These are phyloP conservation scores for Grammatotria lemairii DNA, from an alignment of 2,113 vertebrate genomes.

Conservation along the genomic window DNA sequence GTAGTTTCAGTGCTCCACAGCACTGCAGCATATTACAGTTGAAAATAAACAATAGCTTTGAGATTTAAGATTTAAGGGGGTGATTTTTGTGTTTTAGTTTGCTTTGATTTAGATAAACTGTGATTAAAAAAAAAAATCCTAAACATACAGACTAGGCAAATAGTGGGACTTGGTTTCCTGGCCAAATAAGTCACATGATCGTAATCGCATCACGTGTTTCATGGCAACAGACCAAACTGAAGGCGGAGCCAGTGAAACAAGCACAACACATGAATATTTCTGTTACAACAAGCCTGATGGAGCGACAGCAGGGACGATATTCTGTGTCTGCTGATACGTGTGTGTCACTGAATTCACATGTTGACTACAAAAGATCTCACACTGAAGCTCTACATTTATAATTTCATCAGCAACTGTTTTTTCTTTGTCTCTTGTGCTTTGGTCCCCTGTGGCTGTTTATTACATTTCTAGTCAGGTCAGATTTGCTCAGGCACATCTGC, in stretches of 20 bases:
- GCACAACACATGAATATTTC: background rate
- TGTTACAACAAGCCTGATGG: background rate
- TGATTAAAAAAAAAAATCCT: background rate
- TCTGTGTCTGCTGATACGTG: background rate
- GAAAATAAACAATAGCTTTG: background rate
- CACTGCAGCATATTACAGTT: background rate
- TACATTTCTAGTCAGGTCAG: background rate
- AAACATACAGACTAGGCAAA: background rate
- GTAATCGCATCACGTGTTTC: rapidly evolving
- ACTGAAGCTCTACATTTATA: background rate
- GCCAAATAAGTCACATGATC: background rate
- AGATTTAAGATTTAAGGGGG: rapidly evolving
- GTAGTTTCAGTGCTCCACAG: background rate
- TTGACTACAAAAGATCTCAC: background rate
- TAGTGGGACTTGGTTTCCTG: background rate
- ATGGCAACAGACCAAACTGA: background rate
- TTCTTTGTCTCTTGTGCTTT: background rate
- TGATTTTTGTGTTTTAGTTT: background rate
- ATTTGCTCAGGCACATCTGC: background rate
- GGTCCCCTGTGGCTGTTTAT: background rate
- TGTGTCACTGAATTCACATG: background rate
- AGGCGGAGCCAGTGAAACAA: background rate
- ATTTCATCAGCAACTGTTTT: background rate
- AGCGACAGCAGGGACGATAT: background rate
- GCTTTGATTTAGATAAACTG: background rate